A percentile compares a stretch with the other conserved stretches of the same genome.
phyloP scores from a whole-genome alignment of 2,113 vertebrate genomes.

The Hemiscyllium ocellatum region DNA sequence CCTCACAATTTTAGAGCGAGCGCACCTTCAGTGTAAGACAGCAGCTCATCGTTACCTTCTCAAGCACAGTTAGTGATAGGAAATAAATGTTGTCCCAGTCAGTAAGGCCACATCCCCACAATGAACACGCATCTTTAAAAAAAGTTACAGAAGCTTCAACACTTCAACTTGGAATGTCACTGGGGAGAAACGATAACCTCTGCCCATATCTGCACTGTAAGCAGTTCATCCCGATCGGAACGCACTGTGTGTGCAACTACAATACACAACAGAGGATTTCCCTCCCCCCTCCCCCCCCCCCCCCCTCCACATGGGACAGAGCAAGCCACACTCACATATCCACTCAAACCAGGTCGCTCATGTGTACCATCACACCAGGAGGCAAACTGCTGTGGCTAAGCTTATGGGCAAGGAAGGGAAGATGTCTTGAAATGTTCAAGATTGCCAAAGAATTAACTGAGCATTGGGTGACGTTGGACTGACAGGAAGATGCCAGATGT shows the following conservation, averaged over 20 bases:
- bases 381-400: not conserved
- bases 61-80: not conserved
- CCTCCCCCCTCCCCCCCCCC: too few species aligned
- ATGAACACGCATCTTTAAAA: not conserved
- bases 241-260: not conserved
- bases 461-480: not conserved
- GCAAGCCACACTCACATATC: not conserved
- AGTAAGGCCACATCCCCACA: not conserved
- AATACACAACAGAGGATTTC: not conserved
- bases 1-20: not conserved
- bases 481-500: constrained; percentile 1
- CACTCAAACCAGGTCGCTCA: too few species aligned
- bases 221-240: not conserved
- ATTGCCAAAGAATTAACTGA: not conserved
- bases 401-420: not conserved
- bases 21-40: not conserved
- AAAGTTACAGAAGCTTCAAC: not conserved
- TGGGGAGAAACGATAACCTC: not conserved
- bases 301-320: not conserved
- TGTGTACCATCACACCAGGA: not conserved
- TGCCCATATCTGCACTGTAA: not conserved
- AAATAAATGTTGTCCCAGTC: too few species aligned
- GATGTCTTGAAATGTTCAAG: not conserved
- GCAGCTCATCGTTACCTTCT: not conserved
- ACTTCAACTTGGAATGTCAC: not conserved